Percentiles rank a stretch among this genome's conserved stretches.
Evolutionary conservation across 2,797 vertebrate genomes (phyloP).

Genomic region (Melanotaenia maccullochi): DNA sequence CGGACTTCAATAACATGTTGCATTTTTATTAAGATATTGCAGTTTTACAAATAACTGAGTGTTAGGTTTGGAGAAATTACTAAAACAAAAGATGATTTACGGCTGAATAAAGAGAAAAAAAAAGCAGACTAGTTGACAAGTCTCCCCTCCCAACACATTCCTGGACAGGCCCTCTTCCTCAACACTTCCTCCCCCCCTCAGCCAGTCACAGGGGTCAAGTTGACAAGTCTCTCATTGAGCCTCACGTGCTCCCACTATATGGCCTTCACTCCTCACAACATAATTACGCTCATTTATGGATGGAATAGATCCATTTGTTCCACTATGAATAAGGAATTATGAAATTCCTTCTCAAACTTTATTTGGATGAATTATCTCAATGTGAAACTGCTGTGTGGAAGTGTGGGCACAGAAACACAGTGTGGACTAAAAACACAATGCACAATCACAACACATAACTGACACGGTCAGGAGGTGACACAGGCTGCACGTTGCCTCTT

Average conservation of each 20-base stretch:
- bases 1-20: neutral
- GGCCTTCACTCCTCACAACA: slow-evolving; percentile 72
- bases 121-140: slow-evolving; percentile 58
- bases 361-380: slow-evolving; percentile 50
- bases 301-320: slow-evolving; percentile 65
- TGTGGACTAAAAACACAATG: slow-evolving; percentile 25
- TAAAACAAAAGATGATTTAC: slow-evolving; percentile 21
- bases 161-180: slow-evolving; percentile 81
- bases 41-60: slow-evolving; percentile 2
- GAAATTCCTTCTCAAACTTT: slow-evolving; percentile 51
- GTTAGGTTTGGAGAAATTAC: neutral
- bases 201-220: slow-evolving; percentile 77
- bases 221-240: slow-evolving; percentile 79
- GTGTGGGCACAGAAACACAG: neutral
- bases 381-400: slow-evolving; percentile 14
- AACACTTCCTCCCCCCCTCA: slow-evolving; percentile 77
- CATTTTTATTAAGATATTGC: neutral
- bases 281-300: slow-evolving; percentile 63
- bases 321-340: slow-evolving; percentile 42
- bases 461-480: slow-evolving; percentile 3
- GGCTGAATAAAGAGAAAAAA: slow-evolving; percentile 33
- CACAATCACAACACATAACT: slow-evolving; percentile 14
- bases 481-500: neutral
- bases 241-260: slow-evolving; percentile 63
- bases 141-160: slow-evolving; percentile 80